Evolutionary conservation across 2,113 vertebrate genomes (phyloP).

Genomic region (Proteles cristata): DNA sequence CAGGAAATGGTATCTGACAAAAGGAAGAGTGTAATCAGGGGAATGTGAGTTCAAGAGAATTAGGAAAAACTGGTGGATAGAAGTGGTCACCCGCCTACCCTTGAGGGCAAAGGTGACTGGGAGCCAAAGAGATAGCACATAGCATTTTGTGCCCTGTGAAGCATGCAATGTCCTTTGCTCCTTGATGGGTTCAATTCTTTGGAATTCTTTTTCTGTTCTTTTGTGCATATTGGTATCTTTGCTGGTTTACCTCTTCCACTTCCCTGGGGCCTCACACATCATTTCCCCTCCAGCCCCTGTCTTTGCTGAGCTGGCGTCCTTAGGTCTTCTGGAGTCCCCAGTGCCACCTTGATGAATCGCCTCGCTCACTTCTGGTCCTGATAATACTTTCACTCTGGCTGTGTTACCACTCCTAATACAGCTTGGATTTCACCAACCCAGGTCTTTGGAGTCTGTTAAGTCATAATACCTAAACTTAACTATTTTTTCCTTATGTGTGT

Average conservation of each 20-base stretch:
- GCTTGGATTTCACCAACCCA: constrained; percentile 5
- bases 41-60: neutral
- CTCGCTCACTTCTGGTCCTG: neutral
- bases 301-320: neutral
- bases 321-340: neutral
- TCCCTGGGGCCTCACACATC: neutral
- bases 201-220: neutral
- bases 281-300: neutral
- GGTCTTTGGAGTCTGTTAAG: constrained; percentile 25
- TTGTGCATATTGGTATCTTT: neutral
- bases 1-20: neutral
- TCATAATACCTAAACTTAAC: constrained; percentile 7
- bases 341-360: neutral
- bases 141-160: neutral
- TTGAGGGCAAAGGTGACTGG: neutral
- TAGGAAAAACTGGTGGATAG: neutral
- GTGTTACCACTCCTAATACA: neutral
- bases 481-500: neutral
- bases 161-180: neutral
- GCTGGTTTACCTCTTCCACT: neutral
- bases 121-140: neutral
- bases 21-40: neutral
- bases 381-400: neutral
- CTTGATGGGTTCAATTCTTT: neutral
- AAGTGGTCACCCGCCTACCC: neutral